A percentile compares a stretch with the other conserved stretches of the same genome.
These are phyloP conservation scores for Dicaeum eximium DNA, from an alignment of 2,113 vertebrate species.

Conservation along the genomic window DNA sequence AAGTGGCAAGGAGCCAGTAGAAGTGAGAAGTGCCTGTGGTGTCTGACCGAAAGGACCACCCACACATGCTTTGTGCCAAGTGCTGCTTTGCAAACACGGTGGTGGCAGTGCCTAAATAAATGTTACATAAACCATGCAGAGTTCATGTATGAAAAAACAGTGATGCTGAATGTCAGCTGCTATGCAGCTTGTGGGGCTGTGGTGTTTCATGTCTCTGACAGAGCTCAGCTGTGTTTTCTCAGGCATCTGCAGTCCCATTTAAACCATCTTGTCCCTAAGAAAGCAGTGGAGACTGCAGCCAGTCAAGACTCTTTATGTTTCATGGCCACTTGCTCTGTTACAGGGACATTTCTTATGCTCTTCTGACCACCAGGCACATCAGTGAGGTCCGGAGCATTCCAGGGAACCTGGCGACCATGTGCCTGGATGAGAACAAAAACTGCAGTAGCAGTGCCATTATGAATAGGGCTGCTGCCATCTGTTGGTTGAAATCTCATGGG, in stretches of 20 bases:
- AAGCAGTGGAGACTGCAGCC: not conserved
- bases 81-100: not conserved
- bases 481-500: conserved; percentile 49
- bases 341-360: not conserved
- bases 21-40: not conserved
- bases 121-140: not conserved
- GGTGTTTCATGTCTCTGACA: not conserved
- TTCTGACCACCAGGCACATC: not conserved
- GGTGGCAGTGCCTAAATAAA: not conserved
- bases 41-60: not conserved
- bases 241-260: not conserved
- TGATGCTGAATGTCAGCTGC: not conserved
- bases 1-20: not conserved
- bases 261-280: not conserved
- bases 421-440: not conserved
- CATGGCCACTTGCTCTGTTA: not conserved
- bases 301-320: not conserved
- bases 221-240: not conserved
- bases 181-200: not conserved
- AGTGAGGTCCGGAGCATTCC: not conserved
- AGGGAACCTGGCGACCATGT: not conserved
- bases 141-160: not conserved
- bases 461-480: conserved; percentile 68
- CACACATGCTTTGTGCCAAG: rapidly evolving
- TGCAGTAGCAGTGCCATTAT: not conserved